Evolutionary conservation across 2,113 vertebrate genomes (phyloP).

Genomic region (Takifugu bimaculatus): DNA sequence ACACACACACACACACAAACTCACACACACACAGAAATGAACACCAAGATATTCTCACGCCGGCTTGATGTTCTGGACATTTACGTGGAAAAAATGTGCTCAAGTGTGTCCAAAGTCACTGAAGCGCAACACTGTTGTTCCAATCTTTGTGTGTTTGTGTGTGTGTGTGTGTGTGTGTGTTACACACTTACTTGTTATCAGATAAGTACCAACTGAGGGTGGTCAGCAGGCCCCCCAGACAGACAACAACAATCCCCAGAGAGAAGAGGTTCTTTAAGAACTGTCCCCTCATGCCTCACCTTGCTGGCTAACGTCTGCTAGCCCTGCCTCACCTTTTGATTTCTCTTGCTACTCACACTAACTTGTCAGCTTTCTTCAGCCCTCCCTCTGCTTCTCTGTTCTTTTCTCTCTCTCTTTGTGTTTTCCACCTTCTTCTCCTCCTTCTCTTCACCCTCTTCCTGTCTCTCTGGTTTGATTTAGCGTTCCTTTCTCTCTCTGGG

Average conservation of each 20-base stretch:
- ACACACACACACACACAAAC: no score
- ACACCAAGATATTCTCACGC: no score
- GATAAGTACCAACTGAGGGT: conserved; percentile 48
- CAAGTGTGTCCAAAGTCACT: no score
- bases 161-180: not conserved
- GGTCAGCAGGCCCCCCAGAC: conserved; percentile 51
- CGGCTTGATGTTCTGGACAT: no score
- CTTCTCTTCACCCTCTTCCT: conserved; percentile 13
- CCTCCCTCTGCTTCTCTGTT: not conserved
- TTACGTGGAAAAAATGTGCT: no score
- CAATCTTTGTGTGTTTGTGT: not conserved
- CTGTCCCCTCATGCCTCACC: conserved; percentile 49
- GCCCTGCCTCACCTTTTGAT: not conserved
- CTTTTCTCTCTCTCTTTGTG: not conserved
- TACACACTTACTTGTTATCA: conserved; percentile 51
- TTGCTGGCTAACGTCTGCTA: conserved; percentile 10
- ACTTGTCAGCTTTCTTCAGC: not conserved
- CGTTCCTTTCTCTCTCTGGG: not conserved
- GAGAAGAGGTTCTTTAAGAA: conserved; percentile 35
- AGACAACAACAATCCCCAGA: conserved; percentile 43
- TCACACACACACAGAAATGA: no score
- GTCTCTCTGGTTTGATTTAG: conserved; percentile 13
- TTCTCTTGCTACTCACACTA: not conserved
- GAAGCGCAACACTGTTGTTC: no score
- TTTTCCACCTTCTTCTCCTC: not conserved